A percentile compares a stretch with the other conserved stretches of the same genome.
Evolutionary conservation across 2,888 invertebrate species (phyloP).

Genomic region (Drosophila meridionalis): DNA sequence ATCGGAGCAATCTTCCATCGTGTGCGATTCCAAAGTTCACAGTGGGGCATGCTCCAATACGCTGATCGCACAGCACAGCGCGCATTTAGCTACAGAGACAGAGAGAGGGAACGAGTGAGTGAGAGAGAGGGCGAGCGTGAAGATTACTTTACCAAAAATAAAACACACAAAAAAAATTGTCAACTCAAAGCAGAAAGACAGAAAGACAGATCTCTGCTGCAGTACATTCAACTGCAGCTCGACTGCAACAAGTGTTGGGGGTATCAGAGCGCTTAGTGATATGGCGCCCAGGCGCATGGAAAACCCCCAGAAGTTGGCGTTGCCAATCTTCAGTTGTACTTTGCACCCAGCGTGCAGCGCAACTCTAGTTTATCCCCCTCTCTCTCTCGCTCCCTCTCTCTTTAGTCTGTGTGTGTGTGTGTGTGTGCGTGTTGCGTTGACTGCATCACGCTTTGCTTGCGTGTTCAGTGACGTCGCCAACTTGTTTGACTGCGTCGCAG

Average conservation of each 20-base stretch:
- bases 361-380: constrained; percentile 20
- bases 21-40: constrained; percentile 73
- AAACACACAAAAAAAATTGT: constrained; percentile 33
- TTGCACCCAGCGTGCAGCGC: constrained; percentile 55
- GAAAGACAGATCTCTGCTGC: constrained; percentile 15
- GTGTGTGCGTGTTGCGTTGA: not conserved
- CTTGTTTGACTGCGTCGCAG: constrained; percentile 40
- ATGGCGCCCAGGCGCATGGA: constrained; percentile 56
- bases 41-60: constrained; percentile 56
- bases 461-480: constrained; percentile 65
- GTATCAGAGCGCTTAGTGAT: constrained; percentile 43
- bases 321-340: constrained; percentile 59
- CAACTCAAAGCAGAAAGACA: constrained; percentile 18
- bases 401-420: not conserved
- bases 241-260: constrained; percentile 49
- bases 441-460: constrained; percentile 61
- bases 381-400: not conserved
- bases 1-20: constrained; percentile 59
- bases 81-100: constrained; percentile 20
- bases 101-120: not conserved
- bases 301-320: constrained; percentile 70
- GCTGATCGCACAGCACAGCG: constrained; percentile 58
- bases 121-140: not conserved
- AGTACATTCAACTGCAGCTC: constrained; percentile 69
- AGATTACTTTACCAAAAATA: constrained; percentile 37